These are phyloP conservation scores for Heterodera schachtii DNA, from an alignment of 1,140 invertebrate genomes.

Conservation along the genomic window DNA sequence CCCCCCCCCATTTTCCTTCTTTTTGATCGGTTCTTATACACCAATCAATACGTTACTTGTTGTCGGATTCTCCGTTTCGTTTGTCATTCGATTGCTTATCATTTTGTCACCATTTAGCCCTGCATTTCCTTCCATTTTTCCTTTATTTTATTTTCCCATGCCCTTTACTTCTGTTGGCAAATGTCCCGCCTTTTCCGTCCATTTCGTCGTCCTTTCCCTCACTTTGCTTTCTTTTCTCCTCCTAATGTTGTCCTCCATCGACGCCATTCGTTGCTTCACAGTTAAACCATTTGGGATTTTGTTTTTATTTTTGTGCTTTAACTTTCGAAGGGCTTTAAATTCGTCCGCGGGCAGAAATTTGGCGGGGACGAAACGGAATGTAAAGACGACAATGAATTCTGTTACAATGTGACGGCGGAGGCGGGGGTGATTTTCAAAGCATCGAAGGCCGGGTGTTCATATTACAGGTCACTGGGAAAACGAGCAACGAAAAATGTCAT, in stretches of 20 bases:
- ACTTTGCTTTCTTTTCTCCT: not conserved
- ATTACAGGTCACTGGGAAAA: conserved; percentile 18
- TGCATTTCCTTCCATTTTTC: too few relatives aligned
- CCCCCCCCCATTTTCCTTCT: too few relatives aligned
- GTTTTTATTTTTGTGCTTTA: not conserved
- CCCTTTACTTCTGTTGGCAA: not conserved
- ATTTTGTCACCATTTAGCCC: not conserved
- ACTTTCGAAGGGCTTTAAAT: conserved; percentile 43
- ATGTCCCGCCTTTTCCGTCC: not conserved
- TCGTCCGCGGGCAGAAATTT: conserved; percentile 38
- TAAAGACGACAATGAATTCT: conserved; percentile 38
- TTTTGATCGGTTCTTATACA: too few relatives aligned
- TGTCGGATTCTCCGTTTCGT: too few relatives aligned
- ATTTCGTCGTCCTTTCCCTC: not conserved
- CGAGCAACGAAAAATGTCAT: not conserved
- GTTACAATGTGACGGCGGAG: conserved; percentile 42
- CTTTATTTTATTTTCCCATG: not conserved
- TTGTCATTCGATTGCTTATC: not conserved
- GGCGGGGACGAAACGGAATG: conserved; percentile 39
- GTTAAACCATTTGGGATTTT: not conserved
- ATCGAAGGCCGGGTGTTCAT: conserved; percentile 42
- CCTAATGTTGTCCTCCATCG: not conserved
- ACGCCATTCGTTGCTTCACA: conserved; percentile 11
- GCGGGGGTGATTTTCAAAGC: conserved; percentile 35
- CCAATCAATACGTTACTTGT: too few relatives aligned